Percentiles rank a stretch among this genome's conserved stretches.
phyloP scores from a whole-genome alignment of 2,113 vertebrate species.

The Anoura caudifer region DNA sequence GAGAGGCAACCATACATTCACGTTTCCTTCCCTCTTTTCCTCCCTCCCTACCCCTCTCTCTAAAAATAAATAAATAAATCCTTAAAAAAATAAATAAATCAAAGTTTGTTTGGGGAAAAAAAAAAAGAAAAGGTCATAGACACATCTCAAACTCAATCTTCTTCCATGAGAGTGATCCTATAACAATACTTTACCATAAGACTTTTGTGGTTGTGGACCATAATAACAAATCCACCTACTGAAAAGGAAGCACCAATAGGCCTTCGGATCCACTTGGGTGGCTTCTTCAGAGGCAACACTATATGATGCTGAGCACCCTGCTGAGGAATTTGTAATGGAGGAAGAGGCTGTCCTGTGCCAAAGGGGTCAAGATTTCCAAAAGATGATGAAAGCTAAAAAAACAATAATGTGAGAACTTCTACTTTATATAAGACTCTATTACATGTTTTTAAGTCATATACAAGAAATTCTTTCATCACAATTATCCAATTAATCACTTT shows the following conservation, averaged over 20 bases:
- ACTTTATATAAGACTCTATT: background rate
- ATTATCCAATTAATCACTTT: background rate
- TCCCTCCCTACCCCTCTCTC: too few species aligned
- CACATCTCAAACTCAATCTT: background rate
- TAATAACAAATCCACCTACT: constrained; percentile 80
- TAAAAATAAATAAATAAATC: too few species aligned
- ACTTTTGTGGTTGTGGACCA: background rate
- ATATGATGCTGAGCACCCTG: constrained; percentile 74
- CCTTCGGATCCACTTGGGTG: constrained; percentile 94
- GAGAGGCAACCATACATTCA: too few species aligned
- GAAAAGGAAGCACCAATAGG: constrained; percentile 95
- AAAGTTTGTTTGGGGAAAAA: background rate
- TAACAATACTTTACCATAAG: background rate
- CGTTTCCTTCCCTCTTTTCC: too few species aligned
- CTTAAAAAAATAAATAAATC: too few species aligned
- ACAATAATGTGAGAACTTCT: background rate
- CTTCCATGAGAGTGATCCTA: background rate
- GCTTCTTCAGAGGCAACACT: constrained; percentile 91
- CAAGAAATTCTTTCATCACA: background rate
- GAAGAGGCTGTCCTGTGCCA: constrained; percentile 91
- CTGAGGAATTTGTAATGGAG: constrained; percentile 92
- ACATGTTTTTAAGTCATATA: background rate
- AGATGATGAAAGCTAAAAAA: constrained; percentile 88
- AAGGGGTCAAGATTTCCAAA: constrained; percentile 97
- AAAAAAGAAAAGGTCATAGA: background rate